Evolutionary conservation across 2,113 vertebrate genomes (phyloP).

Genomic region (Pseudopodoces humilis): DNA sequence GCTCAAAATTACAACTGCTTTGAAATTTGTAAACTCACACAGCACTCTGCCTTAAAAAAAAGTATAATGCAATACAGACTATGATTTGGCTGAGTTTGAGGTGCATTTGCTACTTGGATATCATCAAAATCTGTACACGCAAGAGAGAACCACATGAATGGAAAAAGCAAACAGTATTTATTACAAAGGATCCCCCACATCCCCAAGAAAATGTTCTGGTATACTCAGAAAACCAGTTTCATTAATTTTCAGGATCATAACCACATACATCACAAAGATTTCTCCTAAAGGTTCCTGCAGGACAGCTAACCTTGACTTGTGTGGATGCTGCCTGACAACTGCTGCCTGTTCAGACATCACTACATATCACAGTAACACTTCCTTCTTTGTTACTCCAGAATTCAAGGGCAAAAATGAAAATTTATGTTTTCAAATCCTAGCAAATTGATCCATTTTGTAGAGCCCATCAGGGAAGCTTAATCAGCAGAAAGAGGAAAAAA

Average conservation of each 20-base stretch:
- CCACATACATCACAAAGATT: not conserved
- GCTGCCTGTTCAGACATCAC: not conserved
- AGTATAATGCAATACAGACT: not conserved
- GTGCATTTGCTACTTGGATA: not conserved
- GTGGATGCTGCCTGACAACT: not conserved
- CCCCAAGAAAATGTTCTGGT: not conserved
- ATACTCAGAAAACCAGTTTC: not conserved
- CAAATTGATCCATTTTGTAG: not conserved
- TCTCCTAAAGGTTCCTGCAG: not conserved
- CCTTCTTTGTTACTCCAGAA: not conserved
- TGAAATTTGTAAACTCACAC: not conserved
- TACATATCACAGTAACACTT: accelerated
- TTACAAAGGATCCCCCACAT: accelerated
- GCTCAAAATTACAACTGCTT: not conserved
- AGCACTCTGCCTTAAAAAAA: not conserved
- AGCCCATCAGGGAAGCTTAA: not conserved
- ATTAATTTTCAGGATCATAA: not conserved
- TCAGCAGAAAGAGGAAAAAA: not conserved
- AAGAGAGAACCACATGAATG: not conserved
- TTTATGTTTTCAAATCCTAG: not conserved
- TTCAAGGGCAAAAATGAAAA: not conserved
- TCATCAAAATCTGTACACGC: not conserved
- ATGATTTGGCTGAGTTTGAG: not conserved
- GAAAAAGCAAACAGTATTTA: not conserved
- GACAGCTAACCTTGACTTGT: not conserved